Percentiles rank a stretch among this genome's conserved stretches.
These are phyloP conservation scores for Takifugu bimaculatus DNA, from an alignment of 2,113 vertebrate genomes.

Conservation along the genomic window DNA sequence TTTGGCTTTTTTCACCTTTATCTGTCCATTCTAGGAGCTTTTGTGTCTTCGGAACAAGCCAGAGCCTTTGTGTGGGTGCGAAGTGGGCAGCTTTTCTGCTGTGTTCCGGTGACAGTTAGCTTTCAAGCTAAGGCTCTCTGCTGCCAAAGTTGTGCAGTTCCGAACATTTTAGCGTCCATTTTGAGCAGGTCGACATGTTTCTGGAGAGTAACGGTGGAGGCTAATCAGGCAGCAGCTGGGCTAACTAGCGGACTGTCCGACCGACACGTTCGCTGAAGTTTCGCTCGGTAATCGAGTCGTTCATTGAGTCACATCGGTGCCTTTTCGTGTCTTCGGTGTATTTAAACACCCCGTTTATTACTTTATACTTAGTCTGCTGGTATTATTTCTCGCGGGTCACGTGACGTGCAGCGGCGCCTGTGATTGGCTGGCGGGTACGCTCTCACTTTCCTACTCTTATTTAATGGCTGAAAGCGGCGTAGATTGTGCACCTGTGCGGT, in stretches of 20 bases:
- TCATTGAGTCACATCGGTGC: fast-evolving
- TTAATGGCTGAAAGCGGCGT: conserved; percentile 17
- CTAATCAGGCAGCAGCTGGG: conserved; percentile 46
- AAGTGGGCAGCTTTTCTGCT: conserved; percentile 14
- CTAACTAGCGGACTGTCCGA: conserved; percentile 31
- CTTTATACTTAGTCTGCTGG: conserved; percentile 56
- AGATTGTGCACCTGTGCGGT: neutral
- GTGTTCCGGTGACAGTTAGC: neutral
- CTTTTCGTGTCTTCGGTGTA: neutral
- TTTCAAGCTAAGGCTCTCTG: neutral
- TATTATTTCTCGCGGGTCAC: conserved; percentile 74
- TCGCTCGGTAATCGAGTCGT: neutral
- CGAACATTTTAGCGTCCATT: conserved; percentile 86
- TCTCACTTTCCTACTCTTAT: conserved; percentile 70
- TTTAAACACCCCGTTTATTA: conserved; percentile 45
- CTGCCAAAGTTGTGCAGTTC: conserved; percentile 70
- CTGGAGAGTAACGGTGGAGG: conserved; percentile 64
- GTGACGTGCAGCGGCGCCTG: conserved; percentile 74
- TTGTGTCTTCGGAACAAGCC: too few species aligned
- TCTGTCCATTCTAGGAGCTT: too few species aligned
- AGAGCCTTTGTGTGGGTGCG: neutral
- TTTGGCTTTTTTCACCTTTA: neutral
- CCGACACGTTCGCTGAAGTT: too few species aligned
- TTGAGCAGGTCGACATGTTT: conserved; percentile 94
- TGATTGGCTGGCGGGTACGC: conserved; percentile 74